Base-by-base conservation (phyloP, 2,888 invertebrate genomes). In the Anorthoa munda region DNA sequence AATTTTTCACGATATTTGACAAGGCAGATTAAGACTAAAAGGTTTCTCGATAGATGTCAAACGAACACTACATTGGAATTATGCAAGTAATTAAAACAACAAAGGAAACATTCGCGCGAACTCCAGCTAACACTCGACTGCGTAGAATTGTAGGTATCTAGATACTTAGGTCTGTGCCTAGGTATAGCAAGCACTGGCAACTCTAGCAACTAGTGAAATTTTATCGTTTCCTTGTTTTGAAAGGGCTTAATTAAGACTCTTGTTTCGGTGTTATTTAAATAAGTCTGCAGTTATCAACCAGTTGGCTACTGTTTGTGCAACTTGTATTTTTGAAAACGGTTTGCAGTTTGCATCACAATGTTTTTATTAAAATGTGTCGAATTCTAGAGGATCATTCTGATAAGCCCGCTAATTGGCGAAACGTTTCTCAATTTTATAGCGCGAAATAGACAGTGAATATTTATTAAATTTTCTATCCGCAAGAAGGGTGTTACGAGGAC, bases 181-280 rank as follows among this genome's bases (percentile, higher is more conserved):
- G 4, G 13, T 45, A 58, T 51, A 78, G 61, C 60, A 53, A 69
- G 55, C 69, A 60, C 67, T 50, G 48, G 66, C 71, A 51, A 82
- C 64, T 64, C 66, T 68, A 58, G 69, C 67, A 59, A 80, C 68
- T 65, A 67, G 59, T 56, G 71, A 77, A 74, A 77, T 80, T 77
- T 76, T 78, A 86, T 72, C 68, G 74, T 67, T 85, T 87, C 83
- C 79, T 77, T 86, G 82, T 87, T 84, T 82, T 84, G 84, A 79
- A 81, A 77, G 78, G 60, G 79, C 75, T 82, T 79, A 85, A 85
- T 85, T 85, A 85, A 79, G 84, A 81, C 76, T 66, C 51, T 65
- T 74, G 73, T 76, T 85, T 81, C 69, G 45, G 63, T 60, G 56
- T 65, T 66, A 75, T 82, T 70, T 65, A 66, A 75, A 74, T 65